Conservation (phyloP, 2,113 vertebrate species). For the Zapornia atra region DNA sequence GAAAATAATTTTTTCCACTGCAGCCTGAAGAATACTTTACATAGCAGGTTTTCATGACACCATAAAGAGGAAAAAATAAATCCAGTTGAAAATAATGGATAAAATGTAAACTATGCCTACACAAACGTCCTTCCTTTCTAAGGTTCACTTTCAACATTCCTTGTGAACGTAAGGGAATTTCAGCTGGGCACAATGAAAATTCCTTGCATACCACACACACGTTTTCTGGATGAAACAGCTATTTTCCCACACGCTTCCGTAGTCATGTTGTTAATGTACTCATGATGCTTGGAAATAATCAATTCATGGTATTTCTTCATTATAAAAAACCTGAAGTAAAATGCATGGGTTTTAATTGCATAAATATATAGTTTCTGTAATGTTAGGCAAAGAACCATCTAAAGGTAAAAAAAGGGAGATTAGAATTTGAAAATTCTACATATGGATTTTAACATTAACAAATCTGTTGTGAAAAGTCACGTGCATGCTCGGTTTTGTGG, state of each 20-base stretch:
- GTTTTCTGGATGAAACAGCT: slow-evolving; percentile 46
- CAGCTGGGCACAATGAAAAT: slow-evolving; percentile 66
- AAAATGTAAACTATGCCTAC: slow-evolving; percentile 56
- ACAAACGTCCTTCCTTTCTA: slow-evolving; percentile 37
- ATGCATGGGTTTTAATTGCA: background rate
- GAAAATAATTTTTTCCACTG: background rate
- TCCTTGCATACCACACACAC: slow-evolving; percentile 47
- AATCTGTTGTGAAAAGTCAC: background rate
- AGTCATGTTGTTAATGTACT: background rate
- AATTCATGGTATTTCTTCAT: background rate
- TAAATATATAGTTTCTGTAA: background rate
- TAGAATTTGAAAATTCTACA: background rate
- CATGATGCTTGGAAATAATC: background rate
- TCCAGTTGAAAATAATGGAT: slow-evolving; percentile 31
- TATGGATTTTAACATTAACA: background rate
- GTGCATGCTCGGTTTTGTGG: background rate
- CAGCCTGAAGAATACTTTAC: slow-evolving; percentile 1
- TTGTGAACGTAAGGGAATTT: slow-evolving; percentile 50
- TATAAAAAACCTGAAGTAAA: background rate
- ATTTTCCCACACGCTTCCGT: slow-evolving; percentile 55
- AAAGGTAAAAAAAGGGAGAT: background rate
- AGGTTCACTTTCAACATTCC: slow-evolving; percentile 19
- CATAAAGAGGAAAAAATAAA: slow-evolving; percentile 56
- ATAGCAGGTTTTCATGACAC: slow-evolving; percentile 38
- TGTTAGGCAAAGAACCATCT: background rate